Evolutionary conservation across 2,797 vertebrate species (phyloP), one percentile per base, ranked within the genome.

Genomic region (Pogoniulus pusillus): DNA sequence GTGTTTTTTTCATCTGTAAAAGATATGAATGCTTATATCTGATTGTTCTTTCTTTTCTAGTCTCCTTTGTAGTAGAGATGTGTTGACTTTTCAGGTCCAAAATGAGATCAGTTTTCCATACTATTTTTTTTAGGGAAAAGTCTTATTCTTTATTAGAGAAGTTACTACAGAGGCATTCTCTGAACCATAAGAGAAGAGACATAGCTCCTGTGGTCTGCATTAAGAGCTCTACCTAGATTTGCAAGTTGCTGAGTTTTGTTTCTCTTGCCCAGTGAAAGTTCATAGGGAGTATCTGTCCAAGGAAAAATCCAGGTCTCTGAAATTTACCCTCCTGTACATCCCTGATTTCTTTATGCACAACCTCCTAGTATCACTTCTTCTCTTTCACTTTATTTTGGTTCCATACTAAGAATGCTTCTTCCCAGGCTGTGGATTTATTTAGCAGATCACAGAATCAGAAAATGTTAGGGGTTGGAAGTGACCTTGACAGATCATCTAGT

Each of bases 121-220:
- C 71, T 58, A 57, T 70, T 89, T 94, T 64, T 90, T 85, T 80
- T 72, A 82, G 59, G 41, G 62, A 53, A 74, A 93, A 83, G 1
- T n/a, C 4, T 66, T 49, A n/a, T 30, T 72, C 12, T 82, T 66
- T 45, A 30, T 41, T 72, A 75, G 47, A 62, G 43, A 27, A 34
- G 18, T 76, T 81, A 37, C 29, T 62, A 8, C 26, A 68, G 69
- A 93, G 24, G 5, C 3, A 0, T 69, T 78, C 14, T 7, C 18
- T 45, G 3, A 2, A 27, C 7, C 1, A 0, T 37, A 69, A 35
- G n/a, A 68, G 14, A 78, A 80, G 30, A 85, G 14, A 29, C 7
- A 5, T 70, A 9, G 10, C 22, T 27, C 15, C 12, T 32, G 8
- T 73, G 27, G 17, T 82, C 32, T 70, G 32, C 1, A 7, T 23